These are phyloP conservation scores for Philopotamus ludificatus DNA, from an alignment of 1,140 invertebrate species.

Conservation along the genomic window DNA sequence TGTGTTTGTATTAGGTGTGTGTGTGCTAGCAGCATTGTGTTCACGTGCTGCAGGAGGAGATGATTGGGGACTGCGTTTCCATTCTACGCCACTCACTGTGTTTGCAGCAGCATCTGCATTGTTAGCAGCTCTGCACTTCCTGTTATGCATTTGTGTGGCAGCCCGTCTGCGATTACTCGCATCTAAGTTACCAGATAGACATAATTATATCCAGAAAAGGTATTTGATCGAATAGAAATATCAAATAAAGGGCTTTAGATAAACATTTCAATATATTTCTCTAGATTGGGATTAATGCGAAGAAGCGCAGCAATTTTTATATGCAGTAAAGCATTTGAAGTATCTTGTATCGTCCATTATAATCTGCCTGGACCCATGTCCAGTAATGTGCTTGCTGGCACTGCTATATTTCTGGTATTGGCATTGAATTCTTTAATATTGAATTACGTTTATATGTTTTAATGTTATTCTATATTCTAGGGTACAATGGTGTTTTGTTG, in stretches of 20 bases:
- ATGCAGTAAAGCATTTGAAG: slow-evolving; percentile 58
- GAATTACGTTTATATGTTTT: too few relatives aligned
- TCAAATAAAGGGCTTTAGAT: background rate
- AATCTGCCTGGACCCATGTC: slow-evolving; percentile 59
- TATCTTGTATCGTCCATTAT: slow-evolving; percentile 62
- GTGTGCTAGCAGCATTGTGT: slow-evolving; percentile 48
- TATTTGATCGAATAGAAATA: slow-evolving; percentile 28
- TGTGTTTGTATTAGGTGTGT: slow-evolving; percentile 45
- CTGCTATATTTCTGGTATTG: slow-evolving; percentile 60
- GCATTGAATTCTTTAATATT: too few relatives aligned
- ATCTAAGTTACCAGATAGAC: slow-evolving; percentile 51
- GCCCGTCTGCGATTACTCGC: slow-evolving; percentile 46
- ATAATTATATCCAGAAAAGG: slow-evolving; percentile 50
- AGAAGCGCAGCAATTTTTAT: slow-evolving; percentile 60
- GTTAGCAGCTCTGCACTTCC: slow-evolving; percentile 46
- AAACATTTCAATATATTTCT: background rate
- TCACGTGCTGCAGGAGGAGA: slow-evolving; percentile 47
- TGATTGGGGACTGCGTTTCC: slow-evolving; percentile 49
- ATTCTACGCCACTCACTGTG: slow-evolving; percentile 48
- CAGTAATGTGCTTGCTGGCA: slow-evolving; percentile 61
- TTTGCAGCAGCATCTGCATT: slow-evolving; percentile 48
- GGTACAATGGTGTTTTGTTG: slow-evolving; percentile 53
- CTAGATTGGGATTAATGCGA: slow-evolving; percentile 60
- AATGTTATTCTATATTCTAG: slow-evolving; percentile 44
- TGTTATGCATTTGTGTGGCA: slow-evolving; percentile 48